Percentiles rank a stretch among this genome's conserved stretches.
These are phyloP conservation scores for Typhlomys cinereus DNA, from an alignment of 2,113 vertebrate genomes.

Conservation along the genomic window DNA sequence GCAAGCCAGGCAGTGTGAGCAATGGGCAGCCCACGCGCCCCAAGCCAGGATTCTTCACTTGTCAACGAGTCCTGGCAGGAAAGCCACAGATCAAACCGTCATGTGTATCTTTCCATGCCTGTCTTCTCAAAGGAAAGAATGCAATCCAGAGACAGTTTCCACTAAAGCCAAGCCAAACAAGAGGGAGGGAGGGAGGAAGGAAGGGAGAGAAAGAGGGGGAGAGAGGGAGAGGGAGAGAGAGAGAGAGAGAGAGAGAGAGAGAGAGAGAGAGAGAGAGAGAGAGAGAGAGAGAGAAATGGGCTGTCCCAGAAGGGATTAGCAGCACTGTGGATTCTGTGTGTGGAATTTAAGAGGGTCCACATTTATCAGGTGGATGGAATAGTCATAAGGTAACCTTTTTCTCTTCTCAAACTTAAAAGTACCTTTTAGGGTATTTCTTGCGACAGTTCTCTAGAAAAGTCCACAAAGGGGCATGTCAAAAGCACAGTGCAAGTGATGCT, in stretches of 20 bases:
- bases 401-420: neutral
- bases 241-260: too few relatives aligned
- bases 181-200: too few relatives aligned
- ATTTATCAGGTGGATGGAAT: too few relatives aligned
- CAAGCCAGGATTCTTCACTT: neutral
- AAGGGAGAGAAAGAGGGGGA: too few relatives aligned
- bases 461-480: neutral
- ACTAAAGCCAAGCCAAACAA: too few relatives aligned
- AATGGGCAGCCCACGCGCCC: neutral
- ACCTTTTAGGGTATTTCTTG: neutral
- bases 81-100: neutral
- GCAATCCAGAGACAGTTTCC: neutral
- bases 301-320: neutral
- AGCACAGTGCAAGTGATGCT: neutral
- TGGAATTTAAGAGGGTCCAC: too few relatives aligned
- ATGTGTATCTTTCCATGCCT: neutral
- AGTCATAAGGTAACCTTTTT: neutral
- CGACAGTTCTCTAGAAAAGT: neutral
- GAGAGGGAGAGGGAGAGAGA: too few relatives aligned
- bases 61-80: neutral
- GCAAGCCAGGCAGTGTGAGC: neutral
- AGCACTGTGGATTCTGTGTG: neutral
- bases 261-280: too few relatives aligned
- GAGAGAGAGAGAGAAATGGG: too few relatives aligned
- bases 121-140: neutral